Evolutionary conservation across 2,888 invertebrate genomes (phyloP).

Genomic region (Sarcophaga rosellei): DNA sequence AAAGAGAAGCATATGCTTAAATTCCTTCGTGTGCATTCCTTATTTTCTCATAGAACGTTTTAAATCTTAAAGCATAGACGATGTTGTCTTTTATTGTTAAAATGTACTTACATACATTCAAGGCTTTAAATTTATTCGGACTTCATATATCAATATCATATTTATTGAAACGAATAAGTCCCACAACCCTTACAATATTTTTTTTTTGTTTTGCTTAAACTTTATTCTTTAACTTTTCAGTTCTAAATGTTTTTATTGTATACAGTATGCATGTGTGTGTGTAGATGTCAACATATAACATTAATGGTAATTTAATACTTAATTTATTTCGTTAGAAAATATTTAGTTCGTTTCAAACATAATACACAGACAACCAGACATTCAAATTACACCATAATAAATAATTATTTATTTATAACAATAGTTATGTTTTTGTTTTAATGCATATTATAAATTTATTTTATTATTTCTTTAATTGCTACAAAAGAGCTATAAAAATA

Average conservation of each 20-base stretch:
- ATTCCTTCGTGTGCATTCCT: no score
- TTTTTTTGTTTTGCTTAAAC: no score
- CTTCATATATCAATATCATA: no score
- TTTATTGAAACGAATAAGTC: no score
- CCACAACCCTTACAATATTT: no score
- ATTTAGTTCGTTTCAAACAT: conserved; percentile 7
- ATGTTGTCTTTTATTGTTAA: no score
- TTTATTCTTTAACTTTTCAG: neutral
- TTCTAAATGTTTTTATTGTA: neutral
- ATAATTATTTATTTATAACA: neutral
- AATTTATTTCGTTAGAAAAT: conserved; percentile 16
- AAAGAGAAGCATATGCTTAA: no score
- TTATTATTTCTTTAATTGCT: conserved; percentile 13
- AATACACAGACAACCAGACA: conserved; percentile 12
- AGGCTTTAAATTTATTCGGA: no score
- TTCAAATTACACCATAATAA: conserved; percentile 5
- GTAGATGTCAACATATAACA: neutral
- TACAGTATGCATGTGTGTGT: neutral
- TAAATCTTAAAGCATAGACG: no score
- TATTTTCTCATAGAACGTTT: no score
- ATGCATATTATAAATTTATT: conserved; percentile 10
- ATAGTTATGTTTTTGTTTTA: neutral
- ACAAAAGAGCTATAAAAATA: conserved; percentile 61
- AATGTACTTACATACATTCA: no score
- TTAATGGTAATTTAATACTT: conserved; percentile 20